Evolutionary conservation across 2,797 vertebrate genomes (phyloP), one percentile per base, ranked within the genome.

Genomic region (Macrochelys suwanniensis): DNA sequence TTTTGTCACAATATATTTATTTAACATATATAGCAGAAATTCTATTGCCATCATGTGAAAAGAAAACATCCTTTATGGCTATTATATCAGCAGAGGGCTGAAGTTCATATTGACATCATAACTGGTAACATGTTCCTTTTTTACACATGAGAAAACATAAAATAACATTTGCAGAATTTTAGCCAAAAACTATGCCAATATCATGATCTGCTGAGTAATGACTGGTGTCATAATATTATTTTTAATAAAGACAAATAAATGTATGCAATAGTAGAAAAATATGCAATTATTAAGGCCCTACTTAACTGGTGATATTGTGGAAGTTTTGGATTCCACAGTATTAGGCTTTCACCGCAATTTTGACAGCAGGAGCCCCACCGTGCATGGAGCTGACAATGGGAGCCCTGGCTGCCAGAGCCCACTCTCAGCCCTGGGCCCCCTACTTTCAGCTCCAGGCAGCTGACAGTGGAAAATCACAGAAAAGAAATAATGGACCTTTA

Each of bases 161-260:
- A 77, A 76, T 26, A 47, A 25, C 13, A 8, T 71, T 61, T 3
- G 21, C 4, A 4, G 33, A 87, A 56, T 89, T 92, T 31, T 82
- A 80, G 51, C 31, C 0, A 0, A 4, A n/a, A 91, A 95, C 80
- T 78, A 68, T 4, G 0, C 4, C 4, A 80, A 53, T 79, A 79
- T 7, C 79, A 80, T 1, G 1, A 49, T 92, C 89, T 2, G 74
- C 3, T 71, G 7, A 74, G 74, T 51, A 87, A 68, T 0, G 1
- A 5, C 51, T 85, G 28, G 0, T 54, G 13, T 49, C 0, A 0
- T 3, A 82, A n/a, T 45, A 92, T 91, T 45, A 77, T 5, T 0
- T 0, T 87, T 87, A 76, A 15, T n/a, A 91, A 87, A 90, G 76
- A 6, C 33, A 90, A 23, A 5, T n/a, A 90, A 23, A 4, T 31